Percentiles rank a stretch among this genome's conserved stretches.
Evolutionary conservation across 2,113 vertebrate species (phyloP).

Genomic region (Beaufortia kweichowensis): DNA sequence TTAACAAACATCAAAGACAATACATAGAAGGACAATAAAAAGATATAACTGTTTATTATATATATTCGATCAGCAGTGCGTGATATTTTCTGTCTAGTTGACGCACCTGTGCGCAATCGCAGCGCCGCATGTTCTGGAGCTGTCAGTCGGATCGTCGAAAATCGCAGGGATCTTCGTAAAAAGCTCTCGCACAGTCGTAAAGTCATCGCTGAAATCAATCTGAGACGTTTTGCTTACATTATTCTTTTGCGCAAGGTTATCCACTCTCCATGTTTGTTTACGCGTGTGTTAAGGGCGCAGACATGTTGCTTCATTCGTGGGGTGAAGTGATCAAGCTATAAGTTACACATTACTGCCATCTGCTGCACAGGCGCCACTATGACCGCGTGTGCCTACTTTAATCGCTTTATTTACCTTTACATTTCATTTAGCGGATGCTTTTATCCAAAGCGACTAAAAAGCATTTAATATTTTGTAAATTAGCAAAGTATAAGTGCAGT

Average conservation of each 20-base stretch:
- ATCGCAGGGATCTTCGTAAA: slow-evolving; percentile 43
- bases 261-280: slow-evolving; percentile 52
- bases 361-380: not conserved
- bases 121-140: slow-evolving; percentile 57
- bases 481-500: too few relatives aligned
- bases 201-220: slow-evolving; percentile 56
- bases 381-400: too few relatives aligned
- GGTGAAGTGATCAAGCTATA: slow-evolving; percentile 27
- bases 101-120: slow-evolving; percentile 64
- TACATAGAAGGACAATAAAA: not conserved
- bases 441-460: too few relatives aligned
- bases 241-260: slow-evolving; percentile 29
- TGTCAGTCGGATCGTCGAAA: slow-evolving; percentile 14
- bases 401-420: too few relatives aligned
- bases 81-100: too few relatives aligned
- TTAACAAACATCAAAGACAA: not conserved
- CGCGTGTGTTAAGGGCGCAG: slow-evolving; percentile 58
- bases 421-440: too few relatives aligned
- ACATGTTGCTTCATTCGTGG: slow-evolving; percentile 68
- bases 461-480: too few relatives aligned
- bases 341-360: slow-evolving; percentile 22
- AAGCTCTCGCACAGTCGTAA: slow-evolving; percentile 56
- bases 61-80: not conserved
- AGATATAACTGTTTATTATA: not conserved
- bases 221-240: accelerated